phyloP scores from a whole-genome alignment of 1,140 invertebrate genomes.

The Gyrodactylus salaris region DNA sequence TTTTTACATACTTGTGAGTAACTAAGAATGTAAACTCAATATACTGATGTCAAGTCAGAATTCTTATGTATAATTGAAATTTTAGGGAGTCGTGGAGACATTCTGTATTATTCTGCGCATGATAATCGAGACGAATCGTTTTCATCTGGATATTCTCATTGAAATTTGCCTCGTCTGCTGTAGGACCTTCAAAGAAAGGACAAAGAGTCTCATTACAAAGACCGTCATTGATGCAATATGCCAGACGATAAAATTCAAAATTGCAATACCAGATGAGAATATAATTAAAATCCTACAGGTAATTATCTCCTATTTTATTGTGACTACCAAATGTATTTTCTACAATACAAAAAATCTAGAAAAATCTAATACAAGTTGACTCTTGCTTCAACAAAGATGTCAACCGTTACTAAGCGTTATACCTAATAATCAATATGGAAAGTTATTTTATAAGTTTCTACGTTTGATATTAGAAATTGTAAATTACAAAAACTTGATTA shows the following conservation, averaged over 20 bases:
- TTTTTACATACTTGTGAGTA: slow-evolving; percentile 22
- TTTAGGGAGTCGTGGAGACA: slow-evolving; percentile 59
- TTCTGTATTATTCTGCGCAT: slow-evolving; percentile 70
- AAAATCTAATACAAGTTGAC: no score
- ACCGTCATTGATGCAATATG: not conserved
- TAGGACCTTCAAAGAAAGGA: slow-evolving; percentile 33
- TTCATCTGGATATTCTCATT: slow-evolving; percentile 45
- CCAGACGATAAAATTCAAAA: slow-evolving; percentile 73
- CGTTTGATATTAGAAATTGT: no score
- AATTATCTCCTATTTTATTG: slow-evolving; percentile 9
- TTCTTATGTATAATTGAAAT: no score
- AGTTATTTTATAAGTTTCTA: no score
- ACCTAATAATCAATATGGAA: no score
- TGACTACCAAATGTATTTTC: no score
- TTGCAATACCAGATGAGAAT: slow-evolving; percentile 60
- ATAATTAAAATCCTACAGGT: slow-evolving; percentile 55
- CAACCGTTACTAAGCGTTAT: no score
- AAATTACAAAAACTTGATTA: no score
- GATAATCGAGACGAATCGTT: slow-evolving; percentile 46
- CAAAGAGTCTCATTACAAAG: slow-evolving; percentile 18
- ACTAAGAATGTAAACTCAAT: no score
- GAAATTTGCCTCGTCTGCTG: slow-evolving; percentile 61
- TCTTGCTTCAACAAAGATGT: no score
- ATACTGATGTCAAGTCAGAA: no score
- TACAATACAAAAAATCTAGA: no score